Evolutionary conservation across 2,888 invertebrate species (phyloP).

Genomic region (Embidobia sp.): DNA sequence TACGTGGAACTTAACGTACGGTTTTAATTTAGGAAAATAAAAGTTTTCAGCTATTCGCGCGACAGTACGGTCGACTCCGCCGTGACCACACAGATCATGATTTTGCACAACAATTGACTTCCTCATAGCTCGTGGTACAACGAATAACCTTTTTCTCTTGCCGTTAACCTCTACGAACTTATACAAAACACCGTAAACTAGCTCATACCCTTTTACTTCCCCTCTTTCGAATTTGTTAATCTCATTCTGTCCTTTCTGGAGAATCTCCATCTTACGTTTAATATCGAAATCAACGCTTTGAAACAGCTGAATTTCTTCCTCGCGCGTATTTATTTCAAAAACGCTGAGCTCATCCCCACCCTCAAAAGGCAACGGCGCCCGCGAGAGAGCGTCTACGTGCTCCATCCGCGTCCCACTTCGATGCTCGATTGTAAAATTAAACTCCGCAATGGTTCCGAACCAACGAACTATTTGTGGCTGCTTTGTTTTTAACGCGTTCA

Average conservation of each 20-base stretch:
- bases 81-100: neutral
- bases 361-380: neutral
- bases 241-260: no score
- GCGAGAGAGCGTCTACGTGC: neutral
- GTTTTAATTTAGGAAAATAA: neutral
- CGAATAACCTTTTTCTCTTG: neutral
- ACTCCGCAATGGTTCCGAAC: neutral
- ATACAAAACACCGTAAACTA: neutral
- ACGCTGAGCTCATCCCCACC: neutral
- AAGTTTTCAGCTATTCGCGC: neutral
- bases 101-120: neutral
- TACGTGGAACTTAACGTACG: neutral
- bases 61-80: neutral
- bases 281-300: no score
- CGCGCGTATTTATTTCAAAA: neutral
- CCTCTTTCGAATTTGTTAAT: no score
- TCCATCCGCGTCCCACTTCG: neutral
- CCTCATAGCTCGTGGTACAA: neutral
- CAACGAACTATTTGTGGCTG: neutral
- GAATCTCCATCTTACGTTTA: no score
- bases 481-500: slow-evolving; percentile 55
- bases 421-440: neutral
- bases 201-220: no score
- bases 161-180: neutral
- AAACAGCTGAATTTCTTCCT: neutral